Conservation (phyloP, 2,113 vertebrate genomes). For the Dasyurus viverrinus region DNA sequence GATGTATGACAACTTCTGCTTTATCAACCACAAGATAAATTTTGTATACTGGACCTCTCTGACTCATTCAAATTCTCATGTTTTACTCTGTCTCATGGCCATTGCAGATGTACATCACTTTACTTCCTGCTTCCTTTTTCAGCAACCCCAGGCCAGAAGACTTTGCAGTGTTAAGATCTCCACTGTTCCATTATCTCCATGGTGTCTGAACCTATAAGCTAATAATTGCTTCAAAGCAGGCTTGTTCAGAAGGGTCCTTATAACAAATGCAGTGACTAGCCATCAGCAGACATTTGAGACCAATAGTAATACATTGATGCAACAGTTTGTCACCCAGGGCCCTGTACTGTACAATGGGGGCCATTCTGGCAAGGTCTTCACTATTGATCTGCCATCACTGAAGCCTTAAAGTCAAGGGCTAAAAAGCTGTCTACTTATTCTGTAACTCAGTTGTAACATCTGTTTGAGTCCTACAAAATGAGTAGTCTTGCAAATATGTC, state of each 20-base stretch:
- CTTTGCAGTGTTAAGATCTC: conserved; percentile 96
- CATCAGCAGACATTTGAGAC: conserved; percentile 90
- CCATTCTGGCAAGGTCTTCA: conserved; percentile 96
- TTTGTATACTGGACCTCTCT: conserved; percentile 96
- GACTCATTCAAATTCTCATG: conserved; percentile 93
- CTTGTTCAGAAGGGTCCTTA: conserved; percentile 90
- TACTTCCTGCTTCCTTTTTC: conserved; percentile 93
- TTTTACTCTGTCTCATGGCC: conserved; percentile 94
- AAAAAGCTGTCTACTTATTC: conserved; percentile 88
- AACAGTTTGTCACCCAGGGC: conserved; percentile 92
- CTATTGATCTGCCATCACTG: conserved; percentile 93
- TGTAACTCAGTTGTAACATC: conserved; percentile 94
- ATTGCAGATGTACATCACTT: conserved; percentile 90
- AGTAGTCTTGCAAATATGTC: conserved; percentile 96
- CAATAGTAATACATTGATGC: conserved; percentile 92
- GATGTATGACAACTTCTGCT: conserved; percentile 95
- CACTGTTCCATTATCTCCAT: conserved; percentile 96
- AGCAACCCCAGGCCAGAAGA: conserved; percentile 90
- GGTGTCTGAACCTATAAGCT: conserved; percentile 93
- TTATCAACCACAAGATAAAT: conserved; percentile 94
- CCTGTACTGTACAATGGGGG: conserved; percentile 95
- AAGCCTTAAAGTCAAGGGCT: conserved; percentile 86
- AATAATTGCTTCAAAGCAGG: conserved; percentile 95
- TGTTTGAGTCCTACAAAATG: conserved; percentile 90
- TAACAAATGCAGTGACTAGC: conserved; percentile 93